Evolutionary conservation across 2,888 invertebrate genomes (phyloP).

Genomic region (Drosophila tripunctata): DNA sequence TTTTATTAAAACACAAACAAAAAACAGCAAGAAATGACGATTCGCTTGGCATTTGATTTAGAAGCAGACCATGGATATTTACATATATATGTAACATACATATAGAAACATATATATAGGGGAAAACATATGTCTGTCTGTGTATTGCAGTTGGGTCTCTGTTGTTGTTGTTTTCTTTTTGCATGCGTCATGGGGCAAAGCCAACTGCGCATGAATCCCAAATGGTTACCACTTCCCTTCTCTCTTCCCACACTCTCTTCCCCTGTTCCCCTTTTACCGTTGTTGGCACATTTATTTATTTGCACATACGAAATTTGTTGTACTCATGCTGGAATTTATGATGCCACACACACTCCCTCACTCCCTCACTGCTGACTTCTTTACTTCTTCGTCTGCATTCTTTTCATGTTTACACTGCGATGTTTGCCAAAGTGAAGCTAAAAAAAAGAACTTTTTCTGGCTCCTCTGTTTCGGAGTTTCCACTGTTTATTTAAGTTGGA

Average conservation of each 20-base stretch:
- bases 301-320: slow-evolving; percentile 52
- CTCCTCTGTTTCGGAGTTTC: slow-evolving; percentile 19
- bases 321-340: slow-evolving; percentile 51
- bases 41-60: not conserved
- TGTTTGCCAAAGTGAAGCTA: slow-evolving; percentile 22
- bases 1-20: not conserved
- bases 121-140: slow-evolving; percentile 9
- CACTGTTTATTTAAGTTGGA: slow-evolving; percentile 25
- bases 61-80: not conserved
- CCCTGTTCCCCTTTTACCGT: slow-evolving; percentile 3
- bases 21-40: not conserved
- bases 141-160: slow-evolving; percentile 30
- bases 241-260: not conserved
- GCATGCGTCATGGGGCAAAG: slow-evolving; percentile 58
- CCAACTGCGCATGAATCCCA: slow-evolving; percentile 49
- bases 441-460: slow-evolving; percentile 12
- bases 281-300: slow-evolving; percentile 54
- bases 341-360: slow-evolving; percentile 24
- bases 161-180: slow-evolving; percentile 14
- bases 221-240: not conserved
- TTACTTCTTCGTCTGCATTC: not conserved
- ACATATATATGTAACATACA: slow-evolving; percentile 1
- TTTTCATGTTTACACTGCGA: slow-evolving; percentile 27
- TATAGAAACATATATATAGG: not conserved
- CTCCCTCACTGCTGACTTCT: not conserved